Percentiles rank a stretch among this genome's conserved stretches.
These are phyloP conservation scores for Dysmachus trigonus DNA, from an alignment of 2,888 invertebrate genomes.

Conservation along the genomic window DNA sequence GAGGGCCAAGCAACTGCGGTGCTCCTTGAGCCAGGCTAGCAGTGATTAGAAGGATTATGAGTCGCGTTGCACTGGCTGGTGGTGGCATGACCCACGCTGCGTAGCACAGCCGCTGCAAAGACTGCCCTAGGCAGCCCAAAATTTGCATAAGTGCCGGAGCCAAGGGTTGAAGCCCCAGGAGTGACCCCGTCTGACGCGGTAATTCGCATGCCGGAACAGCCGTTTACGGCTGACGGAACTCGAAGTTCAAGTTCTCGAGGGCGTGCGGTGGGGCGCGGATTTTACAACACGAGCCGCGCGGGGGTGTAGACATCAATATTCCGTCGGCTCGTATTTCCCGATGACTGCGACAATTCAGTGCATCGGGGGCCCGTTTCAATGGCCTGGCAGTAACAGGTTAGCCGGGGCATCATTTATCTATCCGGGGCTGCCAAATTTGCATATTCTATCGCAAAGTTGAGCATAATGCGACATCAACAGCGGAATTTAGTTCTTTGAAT, in stretches of 20 bases:
- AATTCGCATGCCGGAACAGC: constrained; percentile 19
- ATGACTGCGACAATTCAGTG: constrained; percentile 29
- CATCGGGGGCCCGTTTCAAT: constrained; percentile 7
- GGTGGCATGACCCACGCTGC: constrained; percentile 17
- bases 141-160: constrained; percentile 24
- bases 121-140: constrained; percentile 4
- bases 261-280: background rate
- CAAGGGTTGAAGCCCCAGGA: constrained; percentile 29
- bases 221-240: background rate
- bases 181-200: constrained; percentile 16
- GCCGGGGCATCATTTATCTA: constrained; percentile 34
- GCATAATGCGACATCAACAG: constrained; percentile 40
- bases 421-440: constrained; percentile 30
- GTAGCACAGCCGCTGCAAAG: background rate
- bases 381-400: constrained; percentile 22
- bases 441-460: constrained; percentile 31
- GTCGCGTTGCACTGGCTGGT: background rate
- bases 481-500: constrained; percentile 38
- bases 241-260: constrained; percentile 22
- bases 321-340: constrained; percentile 22
- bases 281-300: background rate
- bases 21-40: background rate
- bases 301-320: constrained; percentile 15
- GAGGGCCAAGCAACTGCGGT: background rate
- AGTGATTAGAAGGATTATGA: constrained; percentile 32